Percentiles rank a stretch among this genome's conserved stretches.
Evolutionary conservation across 2,797 vertebrate species (phyloP).

Genomic region (Lutjanus campechanus): DNA sequence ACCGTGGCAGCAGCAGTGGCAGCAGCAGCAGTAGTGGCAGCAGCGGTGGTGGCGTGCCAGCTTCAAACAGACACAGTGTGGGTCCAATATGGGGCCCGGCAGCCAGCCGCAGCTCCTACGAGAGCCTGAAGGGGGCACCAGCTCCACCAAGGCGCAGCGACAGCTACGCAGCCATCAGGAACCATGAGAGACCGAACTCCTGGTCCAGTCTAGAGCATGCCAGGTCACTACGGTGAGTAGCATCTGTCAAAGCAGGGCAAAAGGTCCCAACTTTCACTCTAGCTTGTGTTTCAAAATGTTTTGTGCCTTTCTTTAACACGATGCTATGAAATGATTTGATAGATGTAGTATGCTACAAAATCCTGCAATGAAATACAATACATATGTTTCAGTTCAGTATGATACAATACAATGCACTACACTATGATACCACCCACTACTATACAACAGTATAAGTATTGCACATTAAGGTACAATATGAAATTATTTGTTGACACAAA

Average conservation of each 20-base stretch:
- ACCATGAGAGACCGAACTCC: constrained; percentile 90
- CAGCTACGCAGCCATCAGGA: constrained; percentile 91
- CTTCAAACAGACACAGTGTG: constrained; percentile 79
- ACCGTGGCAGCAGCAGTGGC: constrained; percentile 65
- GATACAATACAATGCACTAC: not conserved
- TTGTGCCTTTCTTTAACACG: not conserved
- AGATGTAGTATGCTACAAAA: no score
- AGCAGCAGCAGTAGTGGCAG: constrained; percentile 69
- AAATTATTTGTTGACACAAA: not conserved
- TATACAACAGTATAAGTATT: not conserved
- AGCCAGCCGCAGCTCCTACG: constrained; percentile 80
- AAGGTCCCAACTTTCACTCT: not conserved
- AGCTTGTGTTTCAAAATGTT: not conserved
- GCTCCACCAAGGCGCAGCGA: constrained; percentile 93
- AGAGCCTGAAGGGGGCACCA: constrained; percentile 86
- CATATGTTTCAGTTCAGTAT: not conserved
- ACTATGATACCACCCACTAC: not conserved
- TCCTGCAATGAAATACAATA: not conserved
- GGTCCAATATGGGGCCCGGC: constrained; percentile 82
- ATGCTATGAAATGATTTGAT: no score
- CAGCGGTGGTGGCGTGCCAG: constrained; percentile 47
- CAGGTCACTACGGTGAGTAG: constrained; percentile 77
- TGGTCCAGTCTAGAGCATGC: constrained; percentile 90
- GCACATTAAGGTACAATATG: not conserved
- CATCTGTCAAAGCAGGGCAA: not conserved